phyloP scores from a whole-genome alignment of 2,888 invertebrate species.

The Bimastos eiseni region DNA sequence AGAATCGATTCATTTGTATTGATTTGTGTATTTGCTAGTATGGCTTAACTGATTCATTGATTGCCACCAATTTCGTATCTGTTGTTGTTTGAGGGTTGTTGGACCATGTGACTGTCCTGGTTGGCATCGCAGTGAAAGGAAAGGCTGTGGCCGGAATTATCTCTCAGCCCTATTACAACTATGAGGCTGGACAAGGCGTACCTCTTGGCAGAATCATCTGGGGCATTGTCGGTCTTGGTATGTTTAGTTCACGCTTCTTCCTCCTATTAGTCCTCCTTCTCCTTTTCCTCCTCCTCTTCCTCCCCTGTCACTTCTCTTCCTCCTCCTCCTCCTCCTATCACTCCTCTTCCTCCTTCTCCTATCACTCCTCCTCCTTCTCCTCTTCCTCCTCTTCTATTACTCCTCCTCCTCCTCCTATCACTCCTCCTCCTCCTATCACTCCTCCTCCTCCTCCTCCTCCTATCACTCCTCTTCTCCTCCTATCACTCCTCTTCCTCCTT shows the following conservation, averaged over 20 bases:
- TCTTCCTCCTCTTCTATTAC: background rate
- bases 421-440: too few species aligned
- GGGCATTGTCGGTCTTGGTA: constrained; percentile 82
- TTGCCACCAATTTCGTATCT: background rate
- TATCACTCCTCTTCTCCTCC: too few species aligned
- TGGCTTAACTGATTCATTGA: background rate
- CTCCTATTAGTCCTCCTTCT: background rate
- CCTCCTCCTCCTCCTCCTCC: too few species aligned
- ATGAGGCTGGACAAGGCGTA: constrained; percentile 57
- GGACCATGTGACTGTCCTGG: constrained; percentile 95
- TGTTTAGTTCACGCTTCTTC: constrained; percentile 26
- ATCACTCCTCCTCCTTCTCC: too few species aligned
- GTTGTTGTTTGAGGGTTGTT: constrained; percentile 71
- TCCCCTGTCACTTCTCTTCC: too few species aligned
- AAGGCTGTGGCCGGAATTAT: constrained; percentile 92
- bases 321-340: too few species aligned
- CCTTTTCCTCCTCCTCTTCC: background rate
- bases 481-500: background rate
- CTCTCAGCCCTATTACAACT: constrained; percentile 90
- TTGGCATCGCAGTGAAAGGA: constrained; percentile 88
- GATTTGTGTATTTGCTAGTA: background rate
- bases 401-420: background rate
- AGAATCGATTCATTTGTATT: too few species aligned
- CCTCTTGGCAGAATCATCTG: constrained; percentile 85
- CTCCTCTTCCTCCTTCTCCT: too few species aligned